A percentile compares a stretch with the other conserved stretches of the same genome.
phyloP scores from a whole-genome alignment of 1,140 invertebrate species.

The Drosophila ironensis region DNA sequence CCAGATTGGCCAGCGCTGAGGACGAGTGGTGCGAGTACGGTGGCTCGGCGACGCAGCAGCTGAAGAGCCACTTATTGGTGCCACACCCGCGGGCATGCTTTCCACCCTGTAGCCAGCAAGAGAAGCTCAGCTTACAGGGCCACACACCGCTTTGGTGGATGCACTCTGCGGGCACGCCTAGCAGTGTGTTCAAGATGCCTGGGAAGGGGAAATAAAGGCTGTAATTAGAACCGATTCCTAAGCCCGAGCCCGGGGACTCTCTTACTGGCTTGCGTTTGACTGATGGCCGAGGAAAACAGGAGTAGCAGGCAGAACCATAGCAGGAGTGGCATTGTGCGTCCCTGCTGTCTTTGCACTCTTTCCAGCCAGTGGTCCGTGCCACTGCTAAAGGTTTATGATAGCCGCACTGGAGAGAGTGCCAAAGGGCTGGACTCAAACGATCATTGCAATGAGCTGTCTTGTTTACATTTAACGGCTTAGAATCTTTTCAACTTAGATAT shows the following conservation, averaged over 20 bases:
- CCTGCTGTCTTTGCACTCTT: too few species aligned
- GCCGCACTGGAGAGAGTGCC: too few species aligned
- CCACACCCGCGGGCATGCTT: slow-evolving; percentile 85
- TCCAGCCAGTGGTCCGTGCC: too few species aligned
- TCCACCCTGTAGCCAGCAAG: slow-evolving; percentile 88
- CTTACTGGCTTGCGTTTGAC: slow-evolving; percentile 56
- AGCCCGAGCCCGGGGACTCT: background rate
- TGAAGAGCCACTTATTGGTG: slow-evolving; percentile 85
- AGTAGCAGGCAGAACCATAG: slow-evolving; percentile 35
- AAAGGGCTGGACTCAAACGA: too few species aligned
- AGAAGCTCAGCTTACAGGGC: slow-evolving; percentile 86
- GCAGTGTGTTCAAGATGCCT: slow-evolving; percentile 83
- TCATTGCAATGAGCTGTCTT: slow-evolving; percentile 41
- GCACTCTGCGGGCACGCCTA: slow-evolving; percentile 85
- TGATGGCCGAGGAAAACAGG: slow-evolving; percentile 29
- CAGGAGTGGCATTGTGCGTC: slow-evolving; percentile 21
- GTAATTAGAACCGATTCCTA: background rate
- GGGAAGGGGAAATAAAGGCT: background rate
- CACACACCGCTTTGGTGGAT: slow-evolving; percentile 83
- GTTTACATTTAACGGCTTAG: too few species aligned
- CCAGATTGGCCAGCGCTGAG: slow-evolving; percentile 60
- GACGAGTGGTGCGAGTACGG: slow-evolving; percentile 65
- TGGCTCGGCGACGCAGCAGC: slow-evolving; percentile 84
- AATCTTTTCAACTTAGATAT: slow-evolving; percentile 67
- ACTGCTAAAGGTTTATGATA: too few species aligned